Evolutionary conservation across 2,113 vertebrate species (phyloP), one percentile per base, ranked within the genome.

Genomic region (Podarcis muralis): DNA sequence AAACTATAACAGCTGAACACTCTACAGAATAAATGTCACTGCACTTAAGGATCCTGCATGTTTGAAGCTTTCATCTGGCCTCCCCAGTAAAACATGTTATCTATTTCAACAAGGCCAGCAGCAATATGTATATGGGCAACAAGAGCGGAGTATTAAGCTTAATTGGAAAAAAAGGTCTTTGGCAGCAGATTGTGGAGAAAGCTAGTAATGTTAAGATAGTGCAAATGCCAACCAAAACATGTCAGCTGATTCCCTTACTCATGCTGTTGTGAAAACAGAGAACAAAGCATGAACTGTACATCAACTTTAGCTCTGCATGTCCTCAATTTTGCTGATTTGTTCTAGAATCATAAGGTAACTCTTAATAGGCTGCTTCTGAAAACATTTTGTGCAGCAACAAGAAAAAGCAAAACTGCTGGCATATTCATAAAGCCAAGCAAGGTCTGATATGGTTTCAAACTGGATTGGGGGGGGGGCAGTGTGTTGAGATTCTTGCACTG

Each of bases 181-280:
- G 40, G 18, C 81, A 86, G 35, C 66, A 48, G 53, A 83, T 91
- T 86, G 15, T 35, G 85, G 37, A 90, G 68, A 92, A 93, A 89
- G 86, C 4, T 57, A 59, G 57, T 25, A 53, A 84, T 71, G 27
- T 77, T 84, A 76, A 0, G 0, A 87, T 76, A 86, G 85, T 48
- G 48, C 75, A 0, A 0, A 6, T 88, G 89, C 62, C 68, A 91
- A 81, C 23, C 53, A 77, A 87, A 91, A 87, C 85, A 88, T 65
- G 59, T 79, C 71, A 87, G 80, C 69, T 76, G 68, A 81, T 84
- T 88, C 91, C 43, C 86, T 71, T 89, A 35, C 57, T 95, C 20
- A 0, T 37, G 57, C 30, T 87, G 57, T 76, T 66, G 4, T 59
- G 23, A 90, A 84, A 91, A 75, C 75, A 88, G 74, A 82, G 77